Evolutionary conservation across 2,113 vertebrate genomes (phyloP).

Genomic region (Plecotus auritus): DNA sequence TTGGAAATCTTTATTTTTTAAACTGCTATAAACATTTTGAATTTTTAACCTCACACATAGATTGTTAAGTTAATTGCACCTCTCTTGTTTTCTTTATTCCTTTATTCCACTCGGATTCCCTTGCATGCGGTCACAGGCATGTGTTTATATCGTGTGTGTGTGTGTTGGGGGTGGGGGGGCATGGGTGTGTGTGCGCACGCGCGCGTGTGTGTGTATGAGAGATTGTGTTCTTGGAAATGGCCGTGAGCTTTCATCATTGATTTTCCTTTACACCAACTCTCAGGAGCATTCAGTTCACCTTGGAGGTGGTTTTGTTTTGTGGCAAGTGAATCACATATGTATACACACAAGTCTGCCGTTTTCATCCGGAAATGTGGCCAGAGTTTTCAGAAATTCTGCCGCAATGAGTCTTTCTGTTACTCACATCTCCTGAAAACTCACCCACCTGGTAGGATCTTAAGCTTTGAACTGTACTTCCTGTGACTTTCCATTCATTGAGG

Average conservation of each 20-base stretch:
- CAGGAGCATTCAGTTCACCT: not conserved
- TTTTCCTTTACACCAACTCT: not conserved
- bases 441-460: not conserved
- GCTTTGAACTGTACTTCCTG: not conserved
- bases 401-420: not conserved
- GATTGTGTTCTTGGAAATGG: not conserved
- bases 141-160: not conserved
- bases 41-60: not conserved
- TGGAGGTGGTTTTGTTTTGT: not conserved
- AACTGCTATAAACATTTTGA: not conserved
- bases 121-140: not conserved
- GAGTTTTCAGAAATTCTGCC: slow-evolving; percentile 21
- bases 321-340: not conserved
- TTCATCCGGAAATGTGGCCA: not conserved
- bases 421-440: not conserved
- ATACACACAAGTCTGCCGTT: not conserved
- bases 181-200: not conserved
- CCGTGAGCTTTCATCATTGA: not conserved
- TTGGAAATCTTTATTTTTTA: slow-evolving; percentile 15
- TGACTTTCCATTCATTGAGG: not conserved
- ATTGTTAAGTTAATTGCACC: not conserved
- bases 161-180: not conserved
- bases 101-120: not conserved
- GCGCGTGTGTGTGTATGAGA: too few species aligned
- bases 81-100: not conserved